These are phyloP conservation scores for Aleiodes sp. DNA, from an alignment of 1,140 invertebrate species.

Conservation along the genomic window DNA sequence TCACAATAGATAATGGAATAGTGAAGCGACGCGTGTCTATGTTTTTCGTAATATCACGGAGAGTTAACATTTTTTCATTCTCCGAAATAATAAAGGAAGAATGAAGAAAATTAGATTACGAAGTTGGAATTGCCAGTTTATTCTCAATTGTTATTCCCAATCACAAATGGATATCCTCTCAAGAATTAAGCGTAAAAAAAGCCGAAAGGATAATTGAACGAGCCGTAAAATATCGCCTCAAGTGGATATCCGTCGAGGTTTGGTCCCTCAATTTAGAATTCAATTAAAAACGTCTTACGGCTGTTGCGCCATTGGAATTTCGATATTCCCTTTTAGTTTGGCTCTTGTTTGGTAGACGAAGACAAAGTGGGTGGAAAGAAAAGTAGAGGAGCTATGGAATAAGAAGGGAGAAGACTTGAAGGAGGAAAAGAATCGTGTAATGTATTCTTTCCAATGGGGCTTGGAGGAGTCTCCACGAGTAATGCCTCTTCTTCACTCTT, in stretches of 20 bases:
- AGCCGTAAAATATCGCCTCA: not conserved
- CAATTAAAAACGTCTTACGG: slow-evolving; percentile 24
- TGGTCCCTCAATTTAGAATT: slow-evolving; percentile 26
- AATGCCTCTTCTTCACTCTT: not conserved
- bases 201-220: not conserved
- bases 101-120: no score
- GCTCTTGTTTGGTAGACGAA: not conserved
- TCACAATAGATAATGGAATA: not conserved
- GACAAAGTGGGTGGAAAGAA: not conserved
- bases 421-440: slow-evolving; percentile 8
- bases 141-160: no score
- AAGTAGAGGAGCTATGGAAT: no score
- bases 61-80: no score
- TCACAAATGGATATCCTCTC: no score
- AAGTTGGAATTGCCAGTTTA: no score
- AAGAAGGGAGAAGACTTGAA: no score
- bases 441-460: slow-evolving; percentile 5
- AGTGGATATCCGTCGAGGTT: not conserved
- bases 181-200: no score
- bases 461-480: not conserved
- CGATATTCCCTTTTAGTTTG: not conserved
- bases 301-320: slow-evolving; percentile 1
- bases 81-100: no score
- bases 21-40: not conserved
- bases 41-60: not conserved